Evolutionary conservation across 2,888 invertebrate genomes (phyloP).

Genomic region (Drosophila histrio): DNA sequence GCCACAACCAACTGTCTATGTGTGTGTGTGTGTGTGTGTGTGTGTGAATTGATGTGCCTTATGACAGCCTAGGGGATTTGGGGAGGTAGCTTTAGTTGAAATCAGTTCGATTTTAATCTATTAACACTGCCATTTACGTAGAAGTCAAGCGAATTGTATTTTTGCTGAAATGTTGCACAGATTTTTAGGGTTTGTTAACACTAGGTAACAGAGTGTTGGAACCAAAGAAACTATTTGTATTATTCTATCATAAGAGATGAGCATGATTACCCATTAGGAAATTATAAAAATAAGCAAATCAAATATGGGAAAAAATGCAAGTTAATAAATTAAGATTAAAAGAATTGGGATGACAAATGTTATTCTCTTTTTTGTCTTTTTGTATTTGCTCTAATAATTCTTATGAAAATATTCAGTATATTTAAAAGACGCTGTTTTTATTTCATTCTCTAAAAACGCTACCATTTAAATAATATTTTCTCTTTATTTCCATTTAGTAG

Average conservation of each 20-base stretch:
- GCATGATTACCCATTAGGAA: too few relatives aligned
- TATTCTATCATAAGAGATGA: neutral
- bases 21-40: neutral
- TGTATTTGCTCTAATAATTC: too few relatives aligned
- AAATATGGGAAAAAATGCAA: too few relatives aligned
- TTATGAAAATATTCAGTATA: too few relatives aligned
- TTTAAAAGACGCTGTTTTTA: too few relatives aligned
- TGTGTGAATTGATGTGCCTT: neutral
- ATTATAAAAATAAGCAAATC: too few relatives aligned
- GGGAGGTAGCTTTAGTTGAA: neutral
- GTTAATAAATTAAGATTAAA: too few relatives aligned
- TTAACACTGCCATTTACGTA: slow-evolving; percentile 13
- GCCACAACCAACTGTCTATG: slow-evolving; percentile 13
- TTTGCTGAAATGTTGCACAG: neutral
- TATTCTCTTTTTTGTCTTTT: too few relatives aligned
- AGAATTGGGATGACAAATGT: too few relatives aligned
- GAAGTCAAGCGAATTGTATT: neutral
- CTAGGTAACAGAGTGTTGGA: neutral
- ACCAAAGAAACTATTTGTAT: neutral
- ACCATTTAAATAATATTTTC: too few relatives aligned
- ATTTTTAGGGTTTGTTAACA: neutral
- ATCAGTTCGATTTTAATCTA: slow-evolving; percentile 16
- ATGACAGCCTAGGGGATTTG: neutral
- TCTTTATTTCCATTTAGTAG: neutral
- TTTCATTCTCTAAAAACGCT: too few relatives aligned